These are phyloP conservation scores for Formicarius rufipectus DNA, from an alignment of 2,113 vertebrate species.

Conservation along the genomic window DNA sequence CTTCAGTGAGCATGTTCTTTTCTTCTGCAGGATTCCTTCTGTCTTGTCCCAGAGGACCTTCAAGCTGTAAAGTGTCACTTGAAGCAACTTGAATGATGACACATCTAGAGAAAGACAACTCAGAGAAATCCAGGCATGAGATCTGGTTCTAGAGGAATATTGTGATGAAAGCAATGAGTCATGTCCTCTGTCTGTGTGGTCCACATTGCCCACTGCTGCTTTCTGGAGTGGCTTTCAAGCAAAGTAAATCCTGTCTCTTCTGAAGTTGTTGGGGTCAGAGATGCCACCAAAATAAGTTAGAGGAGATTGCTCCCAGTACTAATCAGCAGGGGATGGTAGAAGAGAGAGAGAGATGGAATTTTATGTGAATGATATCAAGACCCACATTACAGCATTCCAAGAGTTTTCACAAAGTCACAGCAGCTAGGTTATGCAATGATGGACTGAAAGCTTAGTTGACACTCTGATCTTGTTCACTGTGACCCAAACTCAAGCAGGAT, in stretches of 20 bases:
- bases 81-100: not conserved
- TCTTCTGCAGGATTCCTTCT: not conserved
- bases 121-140: not conserved
- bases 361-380: not conserved
- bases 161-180: not conserved
- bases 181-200: not conserved
- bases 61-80: not conserved
- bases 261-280: not conserved
- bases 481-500: not conserved
- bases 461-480: not conserved
- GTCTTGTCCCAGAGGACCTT: not conserved
- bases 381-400: not conserved
- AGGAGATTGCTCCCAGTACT: not conserved
- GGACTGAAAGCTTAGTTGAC: not conserved
- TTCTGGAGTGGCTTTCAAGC: not conserved
- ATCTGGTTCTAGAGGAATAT: not conserved
- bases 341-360: not conserved
- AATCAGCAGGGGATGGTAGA: not conserved
- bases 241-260: not conserved
- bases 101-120: not conserved
- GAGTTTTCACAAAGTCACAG: not conserved
- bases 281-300: not conserved
- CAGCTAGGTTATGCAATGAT: not conserved
- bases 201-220: not conserved
- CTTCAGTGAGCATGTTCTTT: rapidly evolving